A percentile compares a stretch with the other conserved stretches of the same genome.
Evolutionary conservation across 1,140 invertebrate species (phyloP).

Genomic region (Drosophila parabipectinata): DNA sequence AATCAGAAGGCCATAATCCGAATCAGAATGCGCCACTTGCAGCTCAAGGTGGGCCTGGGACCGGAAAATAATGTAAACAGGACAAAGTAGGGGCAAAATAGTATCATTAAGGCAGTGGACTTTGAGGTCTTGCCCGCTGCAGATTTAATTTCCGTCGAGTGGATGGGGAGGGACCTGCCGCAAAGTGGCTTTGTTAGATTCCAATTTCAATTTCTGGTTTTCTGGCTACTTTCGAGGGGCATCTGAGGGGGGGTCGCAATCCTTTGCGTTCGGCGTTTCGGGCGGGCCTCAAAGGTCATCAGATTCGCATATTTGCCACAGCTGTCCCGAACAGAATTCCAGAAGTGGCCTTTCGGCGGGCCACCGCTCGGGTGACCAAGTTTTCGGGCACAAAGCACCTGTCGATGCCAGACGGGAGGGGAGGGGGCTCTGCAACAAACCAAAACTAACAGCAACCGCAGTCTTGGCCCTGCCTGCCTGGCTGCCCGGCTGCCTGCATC

Average conservation of each 20-base stretch:
- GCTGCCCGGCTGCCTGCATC: neutral
- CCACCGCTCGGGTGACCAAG: neutral
- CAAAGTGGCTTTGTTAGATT: conserved; percentile 22
- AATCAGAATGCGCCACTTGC: neutral
- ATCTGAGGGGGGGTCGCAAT: neutral
- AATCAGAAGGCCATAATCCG: conserved; percentile 29
- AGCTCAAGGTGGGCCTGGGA: neutral
- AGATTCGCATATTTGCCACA: conserved; percentile 28
- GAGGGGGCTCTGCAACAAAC: neutral
- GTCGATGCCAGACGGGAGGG: conserved; percentile 30
- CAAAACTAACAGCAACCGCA: conserved; percentile 22
- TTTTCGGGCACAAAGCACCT: conserved; percentile 6
- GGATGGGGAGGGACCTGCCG: no score
- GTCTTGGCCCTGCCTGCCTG: neutral
- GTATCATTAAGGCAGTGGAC: no score
- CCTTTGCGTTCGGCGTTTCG: neutral
- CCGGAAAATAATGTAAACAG: no score
- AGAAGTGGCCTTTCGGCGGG: conserved; percentile 7
- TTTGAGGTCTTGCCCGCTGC: no score
- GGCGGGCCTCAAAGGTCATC: conserved; percentile 19
- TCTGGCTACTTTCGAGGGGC: neutral
- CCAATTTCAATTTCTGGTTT: neutral
- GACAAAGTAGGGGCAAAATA: no score
- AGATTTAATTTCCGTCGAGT: no score
- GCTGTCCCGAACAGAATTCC: conserved; percentile 29